These are phyloP conservation scores for Rhinoderma darwinii DNA, from an alignment of 2,113 vertebrate genomes.

Conservation along the genomic window DNA sequence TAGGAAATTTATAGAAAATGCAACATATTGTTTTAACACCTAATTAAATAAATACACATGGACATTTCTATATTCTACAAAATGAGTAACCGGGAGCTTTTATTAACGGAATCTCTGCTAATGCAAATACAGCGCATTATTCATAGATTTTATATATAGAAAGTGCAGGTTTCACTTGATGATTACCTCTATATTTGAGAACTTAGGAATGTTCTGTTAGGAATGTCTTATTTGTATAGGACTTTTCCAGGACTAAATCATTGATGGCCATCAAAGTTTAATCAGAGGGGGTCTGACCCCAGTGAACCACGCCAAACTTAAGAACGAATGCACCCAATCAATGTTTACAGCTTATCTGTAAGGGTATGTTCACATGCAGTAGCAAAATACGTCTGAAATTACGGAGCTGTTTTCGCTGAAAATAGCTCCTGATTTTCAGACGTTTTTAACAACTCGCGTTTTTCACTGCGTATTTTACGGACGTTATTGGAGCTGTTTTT, in stretches of 20 bases:
- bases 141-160: background rate
- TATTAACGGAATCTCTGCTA: background rate
- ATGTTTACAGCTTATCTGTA: too few relatives aligned
- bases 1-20: constrained; percentile 10
- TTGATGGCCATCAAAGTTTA: background rate
- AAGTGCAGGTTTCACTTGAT: background rate
- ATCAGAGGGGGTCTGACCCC: background rate
- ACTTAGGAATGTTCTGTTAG: background rate
- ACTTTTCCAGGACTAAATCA: background rate
- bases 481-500: too few relatives aligned
- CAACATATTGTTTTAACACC: constrained; percentile 3
- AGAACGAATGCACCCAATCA: too few relatives aligned
- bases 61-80: constrained; percentile 2
- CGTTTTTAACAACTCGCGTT: too few relatives aligned
- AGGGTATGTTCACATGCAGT: too few relatives aligned
- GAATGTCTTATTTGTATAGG: background rate
- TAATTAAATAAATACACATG: constrained; percentile 23
- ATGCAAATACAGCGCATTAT: background rate
- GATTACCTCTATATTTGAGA: background rate
- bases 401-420: too few relatives aligned
- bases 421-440: too few relatives aligned
- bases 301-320: background rate
- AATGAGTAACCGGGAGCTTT: background rate
- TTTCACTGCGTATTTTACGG: too few relatives aligned
- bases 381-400: too few relatives aligned